Conservation (phyloP, 2,797 vertebrate genomes). For the Pristis pectinata region DNA sequence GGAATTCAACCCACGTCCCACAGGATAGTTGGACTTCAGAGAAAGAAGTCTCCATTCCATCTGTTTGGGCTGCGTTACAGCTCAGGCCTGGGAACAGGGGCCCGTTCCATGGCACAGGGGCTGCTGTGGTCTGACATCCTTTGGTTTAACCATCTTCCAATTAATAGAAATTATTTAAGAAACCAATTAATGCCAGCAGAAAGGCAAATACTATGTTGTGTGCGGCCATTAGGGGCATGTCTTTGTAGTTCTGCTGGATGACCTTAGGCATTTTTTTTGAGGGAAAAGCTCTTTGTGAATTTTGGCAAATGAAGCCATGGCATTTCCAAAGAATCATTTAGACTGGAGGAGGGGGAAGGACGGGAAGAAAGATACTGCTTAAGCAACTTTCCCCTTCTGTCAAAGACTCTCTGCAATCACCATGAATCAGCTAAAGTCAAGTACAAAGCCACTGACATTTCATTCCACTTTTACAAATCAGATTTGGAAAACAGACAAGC, state of each 20-base stretch:
- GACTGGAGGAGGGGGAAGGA: too few relatives aligned
- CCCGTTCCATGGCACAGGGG: background rate
- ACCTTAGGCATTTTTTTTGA: background rate
- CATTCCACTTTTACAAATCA: background rate
- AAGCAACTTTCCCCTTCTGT: background rate
- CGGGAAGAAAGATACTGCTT: background rate
- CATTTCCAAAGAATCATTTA: background rate
- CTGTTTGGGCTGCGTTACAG: background rate
- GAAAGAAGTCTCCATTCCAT: background rate
- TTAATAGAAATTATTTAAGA: background rate
- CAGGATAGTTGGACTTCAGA: background rate
- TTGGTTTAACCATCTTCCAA: too few relatives aligned
- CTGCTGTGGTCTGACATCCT: background rate
- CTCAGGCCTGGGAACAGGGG: background rate
- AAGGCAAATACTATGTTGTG: background rate
- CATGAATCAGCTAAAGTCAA: background rate
- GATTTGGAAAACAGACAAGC: background rate
- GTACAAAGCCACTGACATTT: background rate
- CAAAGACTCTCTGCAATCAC: background rate
- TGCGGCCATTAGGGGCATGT: background rate
- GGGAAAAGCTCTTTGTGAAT: background rate
- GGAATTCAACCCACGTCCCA: background rate
- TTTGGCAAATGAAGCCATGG: background rate
- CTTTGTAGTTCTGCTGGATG: background rate
- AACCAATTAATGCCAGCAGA: background rate